Percentiles rank a stretch among this genome's conserved stretches.
Evolutionary conservation across 2,888 invertebrate species (phyloP).

Genomic region (Dolichopus griseipennis): DNA sequence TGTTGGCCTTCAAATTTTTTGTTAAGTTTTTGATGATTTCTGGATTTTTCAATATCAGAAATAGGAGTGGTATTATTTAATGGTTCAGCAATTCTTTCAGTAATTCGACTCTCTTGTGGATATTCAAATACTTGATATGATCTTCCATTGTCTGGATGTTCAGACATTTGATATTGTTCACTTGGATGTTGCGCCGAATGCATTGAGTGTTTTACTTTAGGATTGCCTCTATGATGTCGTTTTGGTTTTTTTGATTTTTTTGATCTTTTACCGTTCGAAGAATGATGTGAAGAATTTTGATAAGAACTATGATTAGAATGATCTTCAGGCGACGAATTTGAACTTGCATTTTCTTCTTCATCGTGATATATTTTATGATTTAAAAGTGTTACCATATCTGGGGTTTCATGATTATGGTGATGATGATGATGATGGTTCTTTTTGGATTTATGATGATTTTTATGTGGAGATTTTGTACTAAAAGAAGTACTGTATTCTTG

Average conservation of each 20-base stretch:
- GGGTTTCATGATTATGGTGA: conserved; percentile 9
- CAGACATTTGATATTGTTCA: not conserved
- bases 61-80: not conserved
- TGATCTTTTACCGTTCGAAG: not conserved
- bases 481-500: not conserved
- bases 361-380: conserved; percentile 16
- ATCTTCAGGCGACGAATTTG: not conserved
- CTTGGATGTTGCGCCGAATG: not conserved
- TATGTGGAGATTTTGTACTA: not conserved
- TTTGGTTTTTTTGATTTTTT: not conserved
- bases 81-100: not conserved
- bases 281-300: not conserved
- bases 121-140: conserved; percentile 11
- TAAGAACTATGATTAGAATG: not conserved
- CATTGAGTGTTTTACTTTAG: not conserved
- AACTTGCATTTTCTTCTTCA: not conserved
- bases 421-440: not conserved
- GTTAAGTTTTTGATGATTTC: not conserved
- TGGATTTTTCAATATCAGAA: not conserved
- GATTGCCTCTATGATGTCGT: not conserved
- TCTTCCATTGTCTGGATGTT: not conserved
- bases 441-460: not conserved
- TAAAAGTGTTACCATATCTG: conserved; percentile 9
- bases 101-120: conserved; percentile 13
- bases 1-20: conserved; percentile 7